Base-by-base conservation (phyloP, 2,113 vertebrate species). In the Cromileptes altivelis region DNA sequence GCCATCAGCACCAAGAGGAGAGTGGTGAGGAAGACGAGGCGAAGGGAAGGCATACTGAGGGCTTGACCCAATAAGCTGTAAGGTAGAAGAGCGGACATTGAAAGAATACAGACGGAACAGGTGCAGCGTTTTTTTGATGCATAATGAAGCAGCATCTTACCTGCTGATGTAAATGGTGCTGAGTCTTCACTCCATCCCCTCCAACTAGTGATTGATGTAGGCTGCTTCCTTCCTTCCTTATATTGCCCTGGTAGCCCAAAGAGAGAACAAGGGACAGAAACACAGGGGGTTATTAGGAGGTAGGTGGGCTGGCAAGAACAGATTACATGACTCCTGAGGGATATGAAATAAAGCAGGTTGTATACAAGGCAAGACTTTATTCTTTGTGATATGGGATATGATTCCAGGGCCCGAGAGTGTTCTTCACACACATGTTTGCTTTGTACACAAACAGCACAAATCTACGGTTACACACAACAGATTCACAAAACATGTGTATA, bases 241-340 rank as follows among this genome's bases (percentile, higher is more conserved):
- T 93, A 92, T 91, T 84, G 69, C 49, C 25, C 23, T 23, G 45
- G 53, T 78, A 23, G 56, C 61, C 27, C 67, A 74, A 81, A 74
- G 64, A 80, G 63, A 85, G 83, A 81, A 92, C 86, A 90, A 93
- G 42, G 71, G 70, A 80, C 30, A 49, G 85, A 85, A 45, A 81
- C 53, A 83, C 58, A 8, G 12, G 70, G 79, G 92, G 84, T 89
- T 88, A 86, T 82, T 55, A 79, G 33, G 70, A 81, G 89, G 89
- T 85, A 79, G 88, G 87, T 87, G 83, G 88, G 91, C 84, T 86
- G 85, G 87, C 56, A 67, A 76, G 55, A 80, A 80, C 85, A 94
- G 89, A 93, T 93, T 93, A 78, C 75, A 27, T 93, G 89, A 92
- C 90, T 91, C 90, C 92, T 81, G 23, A 78, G 92, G 91, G 91